Conservation (phyloP, 92 coral and sea anemone genomes). For the Hydrozoanthus gracilis region DNA sequence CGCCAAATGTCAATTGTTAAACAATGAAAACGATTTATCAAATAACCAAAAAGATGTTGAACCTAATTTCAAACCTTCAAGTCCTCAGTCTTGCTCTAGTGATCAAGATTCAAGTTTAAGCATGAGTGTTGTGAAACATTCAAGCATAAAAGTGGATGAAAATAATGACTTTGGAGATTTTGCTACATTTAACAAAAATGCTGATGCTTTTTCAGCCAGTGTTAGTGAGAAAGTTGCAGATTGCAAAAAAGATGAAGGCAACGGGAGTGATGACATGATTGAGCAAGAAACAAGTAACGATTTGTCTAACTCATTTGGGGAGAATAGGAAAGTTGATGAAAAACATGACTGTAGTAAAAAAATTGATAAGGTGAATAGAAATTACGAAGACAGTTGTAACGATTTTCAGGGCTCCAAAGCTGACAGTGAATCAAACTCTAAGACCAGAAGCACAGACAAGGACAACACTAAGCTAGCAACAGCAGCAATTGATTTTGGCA, state of each 20-base stretch:
- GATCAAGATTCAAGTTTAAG: background rate
- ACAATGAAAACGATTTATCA: background rate
- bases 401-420: conserved; percentile 13
- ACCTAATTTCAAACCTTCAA: background rate
- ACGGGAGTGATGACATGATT: background rate
- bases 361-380: background rate
- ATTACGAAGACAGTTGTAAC: background rate
- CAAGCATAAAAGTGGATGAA: background rate
- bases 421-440: background rate
- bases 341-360: background rate
- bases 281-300: background rate
- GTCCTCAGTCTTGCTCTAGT: background rate
- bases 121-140: background rate
- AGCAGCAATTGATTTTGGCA: conserved; percentile 12
- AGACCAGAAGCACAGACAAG: background rate
- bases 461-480: conserved; percentile 15
- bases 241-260: background rate
- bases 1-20: background rate
- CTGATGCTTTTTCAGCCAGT: background rate
- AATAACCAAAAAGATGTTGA: background rate
- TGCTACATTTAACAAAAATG: background rate
- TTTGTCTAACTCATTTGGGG: background rate
- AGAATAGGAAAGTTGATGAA: background rate
- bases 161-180: conserved; percentile 39
- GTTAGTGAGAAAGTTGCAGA: background rate